phyloP scores from a whole-genome alignment of 2,797 vertebrate species.

The Arremon brunneinucha region DNA sequence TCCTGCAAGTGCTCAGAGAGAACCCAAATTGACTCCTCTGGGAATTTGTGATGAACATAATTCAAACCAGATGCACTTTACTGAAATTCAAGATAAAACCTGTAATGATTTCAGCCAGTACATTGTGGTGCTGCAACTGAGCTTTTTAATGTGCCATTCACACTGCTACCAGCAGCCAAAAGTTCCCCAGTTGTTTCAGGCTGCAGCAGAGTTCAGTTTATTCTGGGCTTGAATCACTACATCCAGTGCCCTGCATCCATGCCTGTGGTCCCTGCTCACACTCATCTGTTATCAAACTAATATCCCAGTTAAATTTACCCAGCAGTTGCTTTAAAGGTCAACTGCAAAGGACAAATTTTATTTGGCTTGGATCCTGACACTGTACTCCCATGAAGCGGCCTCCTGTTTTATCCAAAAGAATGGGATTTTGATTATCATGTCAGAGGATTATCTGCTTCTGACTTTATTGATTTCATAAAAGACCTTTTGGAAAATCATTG shows the following conservation, averaged over 20 bases:
- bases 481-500: background rate
- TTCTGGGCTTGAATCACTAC: background rate
- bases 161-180: background rate
- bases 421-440: slow-evolving; percentile 3
- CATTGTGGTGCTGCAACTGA: background rate
- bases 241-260: background rate
- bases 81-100: background rate
- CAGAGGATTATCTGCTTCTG: slow-evolving; percentile 30
- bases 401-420: slow-evolving; percentile 18
- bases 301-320: slow-evolving; percentile 15
- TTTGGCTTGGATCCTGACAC: slow-evolving; percentile 21
- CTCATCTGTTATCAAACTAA: background rate
- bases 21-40: background rate
- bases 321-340: slow-evolving; percentile 49
- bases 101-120: background rate
- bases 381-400: background rate
- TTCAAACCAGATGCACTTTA: background rate
- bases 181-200: background rate
- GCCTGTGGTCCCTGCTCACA: background rate
- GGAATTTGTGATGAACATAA: background rate
- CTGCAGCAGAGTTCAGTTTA: background rate
- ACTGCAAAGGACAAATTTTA: slow-evolving; percentile 32
- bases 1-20: background rate
- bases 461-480: background rate
- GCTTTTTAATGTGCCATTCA: background rate